Evolutionary conservation across 2,797 vertebrate species (phyloP).

Genomic region (Xiphorhynchus erythropygius): DNA sequence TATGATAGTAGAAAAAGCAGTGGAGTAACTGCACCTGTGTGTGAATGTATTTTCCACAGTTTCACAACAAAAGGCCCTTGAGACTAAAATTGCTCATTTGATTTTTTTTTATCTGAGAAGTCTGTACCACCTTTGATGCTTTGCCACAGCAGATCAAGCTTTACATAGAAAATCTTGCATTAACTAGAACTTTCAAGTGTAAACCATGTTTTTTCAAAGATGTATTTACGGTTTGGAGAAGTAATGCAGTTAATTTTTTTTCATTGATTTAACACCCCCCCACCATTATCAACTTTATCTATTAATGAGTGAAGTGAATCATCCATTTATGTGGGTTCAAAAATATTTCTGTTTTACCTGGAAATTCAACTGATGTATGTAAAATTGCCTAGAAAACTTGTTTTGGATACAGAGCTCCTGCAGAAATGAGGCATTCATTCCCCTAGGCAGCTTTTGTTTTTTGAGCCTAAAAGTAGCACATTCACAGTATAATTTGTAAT

Average conservation of each 20-base stretch:
- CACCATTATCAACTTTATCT: neutral
- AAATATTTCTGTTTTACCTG: slow-evolving; percentile 13
- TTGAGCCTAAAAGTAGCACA: slow-evolving; percentile 18
- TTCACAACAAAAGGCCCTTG: neutral
- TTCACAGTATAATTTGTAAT: slow-evolving; percentile 13
- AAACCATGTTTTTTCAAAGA: neutral
- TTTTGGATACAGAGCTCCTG: slow-evolving; percentile 7
- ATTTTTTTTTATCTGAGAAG: slow-evolving; percentile 40
- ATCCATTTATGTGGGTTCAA: neutral
- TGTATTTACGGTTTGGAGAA: neutral
- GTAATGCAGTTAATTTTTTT: slow-evolving; percentile 9
- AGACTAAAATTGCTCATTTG: slow-evolving; percentile 5
- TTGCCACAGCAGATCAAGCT: slow-evolving; percentile 10
- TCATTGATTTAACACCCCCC: neutral
- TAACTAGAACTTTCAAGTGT: slow-evolving; percentile 6
- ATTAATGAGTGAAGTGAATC: neutral
- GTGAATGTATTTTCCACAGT: neutral
- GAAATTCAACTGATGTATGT: neutral
- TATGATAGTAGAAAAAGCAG: neutral
- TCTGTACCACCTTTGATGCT: slow-evolving; percentile 43
- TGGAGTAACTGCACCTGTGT: neutral
- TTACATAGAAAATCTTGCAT: slow-evolving; percentile 26
- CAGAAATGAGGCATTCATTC: slow-evolving; percentile 11
- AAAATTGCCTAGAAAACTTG: slow-evolving; percentile 27
- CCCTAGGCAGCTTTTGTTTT: neutral